These are phyloP conservation scores for Caenorhabditis sp. DNA, from an alignment of 2,888 invertebrate species.

Conservation along the genomic window DNA sequence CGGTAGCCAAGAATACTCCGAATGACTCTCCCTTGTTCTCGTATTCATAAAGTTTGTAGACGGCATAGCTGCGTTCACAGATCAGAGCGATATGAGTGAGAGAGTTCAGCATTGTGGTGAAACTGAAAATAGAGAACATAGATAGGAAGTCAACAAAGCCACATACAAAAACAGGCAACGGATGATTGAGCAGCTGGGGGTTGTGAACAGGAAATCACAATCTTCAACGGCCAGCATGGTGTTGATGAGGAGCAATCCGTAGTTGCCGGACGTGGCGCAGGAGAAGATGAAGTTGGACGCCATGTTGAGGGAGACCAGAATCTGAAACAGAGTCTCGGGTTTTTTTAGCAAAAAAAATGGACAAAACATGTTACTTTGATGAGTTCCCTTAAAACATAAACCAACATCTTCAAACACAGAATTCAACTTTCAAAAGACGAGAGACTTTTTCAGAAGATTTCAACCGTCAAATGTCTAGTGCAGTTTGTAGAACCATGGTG, in stretches of 20 bases:
- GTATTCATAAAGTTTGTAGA: conserved; percentile 8
- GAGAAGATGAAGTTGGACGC: conserved; percentile 22
- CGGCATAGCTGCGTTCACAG: conserved; percentile 35
- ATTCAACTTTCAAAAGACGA: too few species aligned
- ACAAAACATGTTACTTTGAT: too few species aligned
- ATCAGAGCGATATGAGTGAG: conserved; percentile 20
- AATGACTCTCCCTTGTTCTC: conserved; percentile 8
- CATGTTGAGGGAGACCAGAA: conserved; percentile 39
- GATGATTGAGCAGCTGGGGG: conserved; percentile 34
- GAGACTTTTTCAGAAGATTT: too few species aligned
- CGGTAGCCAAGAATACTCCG: background rate
- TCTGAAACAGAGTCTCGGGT: conserved; percentile 13
- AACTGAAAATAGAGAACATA: conserved; percentile 42
- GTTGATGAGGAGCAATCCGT: conserved; percentile 30
- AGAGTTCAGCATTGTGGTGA: conserved; percentile 36
- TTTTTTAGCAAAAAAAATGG: too few species aligned
- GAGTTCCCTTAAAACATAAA: too few species aligned
- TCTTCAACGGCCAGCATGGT: conserved; percentile 7
- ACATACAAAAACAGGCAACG: conserved; percentile 49
- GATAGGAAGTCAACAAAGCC: background rate
- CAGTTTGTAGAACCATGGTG: too few species aligned
- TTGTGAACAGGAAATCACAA: conserved; percentile 38
- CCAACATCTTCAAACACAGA: too few species aligned
- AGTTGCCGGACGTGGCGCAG: conserved; percentile 19
- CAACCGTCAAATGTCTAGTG: too few species aligned